Base-by-base conservation (phyloP, 2,797 vertebrate species). In the Pipistrellus kuhlii region DNA sequence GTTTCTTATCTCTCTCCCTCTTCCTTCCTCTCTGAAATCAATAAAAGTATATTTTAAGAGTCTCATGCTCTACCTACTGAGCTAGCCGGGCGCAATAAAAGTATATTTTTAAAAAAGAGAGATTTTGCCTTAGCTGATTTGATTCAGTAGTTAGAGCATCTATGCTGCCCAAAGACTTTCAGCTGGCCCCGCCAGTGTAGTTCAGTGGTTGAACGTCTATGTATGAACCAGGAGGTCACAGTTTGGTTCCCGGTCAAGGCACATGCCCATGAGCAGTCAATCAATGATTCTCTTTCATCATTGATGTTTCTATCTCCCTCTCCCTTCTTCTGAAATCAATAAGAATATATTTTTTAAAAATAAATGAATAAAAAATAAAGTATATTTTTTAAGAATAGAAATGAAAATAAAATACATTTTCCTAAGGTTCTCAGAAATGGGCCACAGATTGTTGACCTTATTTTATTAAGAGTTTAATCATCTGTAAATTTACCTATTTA, bases 401-500 rank as follows among this genome's bases (percentile, higher is more conserved):
- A 64, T n/a, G 18, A 21, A 48, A 75, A 75, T 48, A 75, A 48
- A 30, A 62, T 27, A 62, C 17, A 5, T 77, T 87, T 94, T 77
- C 53, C 76, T 82, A 0, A 62, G 41, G 23, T 48, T 73, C 46
- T 91, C 71, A 53, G 77, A 82, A 76, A 46, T 48, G 48, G 25
- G n/a, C 30, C 14, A 77, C 21, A 53, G 75, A 71, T 76, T 68
- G 41, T 71, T 92, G 76, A 69, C 57, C 76, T 85, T 71, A 80
- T 78, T 90, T 88, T 23, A 30, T 23, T 87, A 75, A 75, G 32
- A 72, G 32, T 73, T 90, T 27, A 83, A 18, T 75, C 64, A 64
- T 94, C 15, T 76, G 57, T 53, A 94, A 59, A 77, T 81, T 82
- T 73, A 77, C 46, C 44, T n/a, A 44, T 30, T 71, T 41, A 71